Evolutionary conservation across 2,888 invertebrate genomes (phyloP).

Genomic region (Actias luna): DNA sequence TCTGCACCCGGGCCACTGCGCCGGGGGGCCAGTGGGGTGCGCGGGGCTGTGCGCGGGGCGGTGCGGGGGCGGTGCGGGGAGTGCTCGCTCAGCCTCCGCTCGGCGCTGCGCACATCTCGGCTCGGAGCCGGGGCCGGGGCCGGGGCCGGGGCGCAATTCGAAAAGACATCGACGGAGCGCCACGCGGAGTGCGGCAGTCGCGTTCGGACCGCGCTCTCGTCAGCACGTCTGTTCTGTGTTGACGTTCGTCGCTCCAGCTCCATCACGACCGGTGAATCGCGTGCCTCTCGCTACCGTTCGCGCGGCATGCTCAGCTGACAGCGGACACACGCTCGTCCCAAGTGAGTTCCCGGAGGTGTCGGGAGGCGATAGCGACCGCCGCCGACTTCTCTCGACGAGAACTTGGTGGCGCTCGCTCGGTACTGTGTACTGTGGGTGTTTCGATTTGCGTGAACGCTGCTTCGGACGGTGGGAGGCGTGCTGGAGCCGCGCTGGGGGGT

Average conservation of each 20-base stretch:
- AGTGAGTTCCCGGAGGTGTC: conserved; percentile 47
- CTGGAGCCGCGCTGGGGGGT: not conserved
- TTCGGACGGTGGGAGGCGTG: not conserved
- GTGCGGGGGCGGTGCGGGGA: conserved; percentile 21
- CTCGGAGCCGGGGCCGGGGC: conserved; percentile 6
- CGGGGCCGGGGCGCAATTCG: conserved; percentile 24
- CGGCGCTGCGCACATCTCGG: conserved; percentile 47
- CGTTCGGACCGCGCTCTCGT: conserved; percentile 45
- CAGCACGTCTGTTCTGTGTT: conserved; percentile 30
- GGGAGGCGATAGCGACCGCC: too few relatives aligned
- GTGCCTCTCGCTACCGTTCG: conserved; percentile 34
- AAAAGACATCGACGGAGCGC: conserved; percentile 26
- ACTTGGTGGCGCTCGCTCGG: not conserved
- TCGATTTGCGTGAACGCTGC: not conserved
- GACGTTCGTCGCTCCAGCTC: conserved; percentile 24
- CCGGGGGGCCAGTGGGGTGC: not conserved
- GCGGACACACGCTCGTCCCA: conserved; percentile 42
- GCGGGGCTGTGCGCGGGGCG: conserved; percentile 19
- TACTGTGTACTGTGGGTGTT: not conserved
- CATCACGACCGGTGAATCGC: conserved; percentile 35
- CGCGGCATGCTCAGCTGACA: conserved; percentile 65
- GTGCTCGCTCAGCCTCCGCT: conserved; percentile 45
- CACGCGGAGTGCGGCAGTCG: conserved; percentile 44
- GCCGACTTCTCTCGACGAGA: too few relatives aligned
- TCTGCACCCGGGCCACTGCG: not conserved